Percentiles rank a stretch among this genome's conserved stretches.
Conservation (phyloP, 2,797 vertebrate genomes). For the Chaetodon trifasciatus region DNA sequence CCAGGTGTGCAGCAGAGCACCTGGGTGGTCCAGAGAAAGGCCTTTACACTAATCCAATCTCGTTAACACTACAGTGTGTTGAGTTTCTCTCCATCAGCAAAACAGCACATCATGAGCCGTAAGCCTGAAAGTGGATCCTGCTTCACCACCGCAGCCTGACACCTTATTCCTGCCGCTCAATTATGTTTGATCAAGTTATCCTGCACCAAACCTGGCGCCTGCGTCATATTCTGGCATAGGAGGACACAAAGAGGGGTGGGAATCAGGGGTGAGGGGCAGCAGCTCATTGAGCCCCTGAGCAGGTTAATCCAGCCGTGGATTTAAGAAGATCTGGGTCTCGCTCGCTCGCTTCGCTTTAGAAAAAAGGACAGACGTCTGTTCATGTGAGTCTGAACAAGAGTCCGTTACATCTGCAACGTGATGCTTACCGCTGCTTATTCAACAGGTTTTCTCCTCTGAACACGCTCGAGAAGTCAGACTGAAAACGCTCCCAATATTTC, state of each 20-base stretch:
- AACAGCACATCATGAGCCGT: slow-evolving; percentile 24
- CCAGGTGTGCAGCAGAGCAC: background rate
- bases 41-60: slow-evolving; percentile 25
- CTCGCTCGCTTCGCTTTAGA: background rate
- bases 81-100: slow-evolving; percentile 46
- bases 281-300: background rate
- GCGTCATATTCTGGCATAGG: background rate
- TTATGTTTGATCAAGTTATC: no score
- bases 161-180: background rate
- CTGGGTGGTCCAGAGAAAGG: background rate
- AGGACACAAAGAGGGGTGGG: background rate
- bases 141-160: slow-evolving; percentile 5
- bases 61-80: slow-evolving; percentile 1
- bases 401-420: background rate
- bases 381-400: no score
- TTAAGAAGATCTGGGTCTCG: slow-evolving; percentile 29
- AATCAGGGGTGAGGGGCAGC: background rate
- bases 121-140: slow-evolving; percentile 41
- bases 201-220: background rate
- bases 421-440: slow-evolving; percentile 3
- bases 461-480: background rate
- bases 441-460: slow-evolving; percentile 9
- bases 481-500: background rate
- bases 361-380: no score
- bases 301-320: slow-evolving; percentile 25